Conservation (phyloP, 2,113 vertebrate species). For the Elachura formosa region DNA sequence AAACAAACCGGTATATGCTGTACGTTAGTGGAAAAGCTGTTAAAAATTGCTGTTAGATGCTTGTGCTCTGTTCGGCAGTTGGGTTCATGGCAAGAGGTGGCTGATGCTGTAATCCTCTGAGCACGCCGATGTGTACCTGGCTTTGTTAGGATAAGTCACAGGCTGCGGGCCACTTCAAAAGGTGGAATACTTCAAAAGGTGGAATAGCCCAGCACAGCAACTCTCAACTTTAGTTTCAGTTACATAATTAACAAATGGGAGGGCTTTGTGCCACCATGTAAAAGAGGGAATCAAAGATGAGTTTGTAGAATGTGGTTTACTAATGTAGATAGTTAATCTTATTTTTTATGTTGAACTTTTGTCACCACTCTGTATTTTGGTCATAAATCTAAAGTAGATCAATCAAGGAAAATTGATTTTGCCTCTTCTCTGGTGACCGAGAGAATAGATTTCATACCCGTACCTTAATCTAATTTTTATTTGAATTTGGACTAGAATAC, state of each 20-base stretch:
- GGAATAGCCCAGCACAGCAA: background rate
- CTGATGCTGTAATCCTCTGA: fast-evolving
- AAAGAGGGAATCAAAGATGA: background rate
- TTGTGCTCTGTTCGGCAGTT: background rate
- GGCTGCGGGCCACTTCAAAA: background rate
- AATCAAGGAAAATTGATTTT: background rate
- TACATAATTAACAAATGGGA: background rate
- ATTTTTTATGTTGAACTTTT: background rate
- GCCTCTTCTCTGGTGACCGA: background rate
- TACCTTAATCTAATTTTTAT: background rate
- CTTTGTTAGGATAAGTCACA: background rate
- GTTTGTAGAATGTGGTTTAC: background rate
- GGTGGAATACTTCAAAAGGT: background rate
- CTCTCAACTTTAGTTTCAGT: background rate
- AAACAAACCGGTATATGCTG: fast-evolving
- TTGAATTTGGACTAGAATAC: background rate
- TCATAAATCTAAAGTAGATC: background rate
- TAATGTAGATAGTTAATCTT: background rate
- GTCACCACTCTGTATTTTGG: background rate
- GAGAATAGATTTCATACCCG: background rate
- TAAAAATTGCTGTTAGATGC: fast-evolving
- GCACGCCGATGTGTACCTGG: fast-evolving
- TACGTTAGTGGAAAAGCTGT: background rate
- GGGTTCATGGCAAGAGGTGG: background rate
- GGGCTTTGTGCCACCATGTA: background rate